Conservation (phyloP, 1,140 invertebrate genomes). For the Zaprionus vittiger region DNA sequence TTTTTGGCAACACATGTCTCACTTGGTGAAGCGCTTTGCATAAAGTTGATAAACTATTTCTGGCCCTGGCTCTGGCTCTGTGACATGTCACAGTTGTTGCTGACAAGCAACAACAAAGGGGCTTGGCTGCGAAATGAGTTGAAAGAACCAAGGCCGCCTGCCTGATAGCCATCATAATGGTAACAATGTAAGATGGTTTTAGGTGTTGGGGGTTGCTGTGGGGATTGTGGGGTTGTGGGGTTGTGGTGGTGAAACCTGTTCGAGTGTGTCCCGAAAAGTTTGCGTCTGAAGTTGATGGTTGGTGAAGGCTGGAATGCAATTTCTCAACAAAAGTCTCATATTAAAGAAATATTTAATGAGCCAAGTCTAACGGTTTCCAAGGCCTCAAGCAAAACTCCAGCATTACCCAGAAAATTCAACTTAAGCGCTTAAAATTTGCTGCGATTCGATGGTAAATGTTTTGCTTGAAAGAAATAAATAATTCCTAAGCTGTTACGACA, state of each 20-base stretch:
- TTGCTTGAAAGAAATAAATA: background rate
- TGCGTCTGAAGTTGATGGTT: conserved; percentile 18
- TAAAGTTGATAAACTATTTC: conserved; percentile 66
- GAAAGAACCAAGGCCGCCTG: conserved; percentile 34
- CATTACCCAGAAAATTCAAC: background rate
- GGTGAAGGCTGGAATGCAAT: conserved; percentile 19
- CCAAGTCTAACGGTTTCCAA: no score
- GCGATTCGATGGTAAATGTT: background rate
- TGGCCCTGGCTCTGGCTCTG: conserved; percentile 47
- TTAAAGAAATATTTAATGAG: conserved; percentile 13
- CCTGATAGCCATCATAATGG: conserved; percentile 68
- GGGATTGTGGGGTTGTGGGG: background rate
- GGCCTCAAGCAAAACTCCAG: background rate
- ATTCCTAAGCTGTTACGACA: background rate
- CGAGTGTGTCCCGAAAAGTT: conserved; percentile 6
- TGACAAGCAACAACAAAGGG: conserved; percentile 74
- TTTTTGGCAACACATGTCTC: conserved; percentile 27
- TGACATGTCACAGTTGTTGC: conserved; percentile 64
- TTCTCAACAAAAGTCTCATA: conserved; percentile 16
- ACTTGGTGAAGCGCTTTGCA: conserved; percentile 34
- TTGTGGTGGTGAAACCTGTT: background rate
- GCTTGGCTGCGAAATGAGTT: conserved; percentile 53
- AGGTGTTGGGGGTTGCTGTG: background rate
- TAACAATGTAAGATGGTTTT: background rate
- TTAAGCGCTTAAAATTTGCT: background rate